Base-by-base conservation (phyloP, 2,797 vertebrate genomes). In the Micromesistius poutassou region DNA sequence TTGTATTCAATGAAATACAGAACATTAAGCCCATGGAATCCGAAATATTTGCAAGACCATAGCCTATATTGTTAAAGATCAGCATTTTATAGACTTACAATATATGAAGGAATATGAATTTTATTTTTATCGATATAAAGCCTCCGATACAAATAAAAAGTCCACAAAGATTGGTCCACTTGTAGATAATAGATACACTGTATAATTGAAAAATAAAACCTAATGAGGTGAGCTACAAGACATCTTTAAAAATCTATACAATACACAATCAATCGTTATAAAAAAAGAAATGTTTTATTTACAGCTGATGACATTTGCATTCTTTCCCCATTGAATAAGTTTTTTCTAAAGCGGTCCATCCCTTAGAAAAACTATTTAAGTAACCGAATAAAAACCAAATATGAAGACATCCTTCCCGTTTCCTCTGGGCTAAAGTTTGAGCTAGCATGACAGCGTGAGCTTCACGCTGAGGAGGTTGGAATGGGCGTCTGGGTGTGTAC, bases 1-100 rank as follows among this genome's bases (percentile, higher is more conserved):
- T 80, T 71, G 70, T 35, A 80, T 75, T 28, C 74, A 79, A 36
- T 62, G 78, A 82, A 81, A 76, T 77, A 40, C 0, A 72, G 13
- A 83, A 72, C 70, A 40, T 25, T 10, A 3, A 28, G 62, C 10
- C 62, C 62, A 68, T 68, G 62, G 62, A 28, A 68, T 68, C 62
- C 62, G 28, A 68, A 68, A n/a, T 25, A 50, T 25, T 62, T 62
- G 25, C 62, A 68, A 68, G 62, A 68, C n/a, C 62, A 50, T 22
- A 68, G 62, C 28, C n/a, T n/a, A 9, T 68, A 6, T 68, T 28
- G 62, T 12, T 68, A 28, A n/a, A 68, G 62, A 68, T 13, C n/a
- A 28, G 10, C n/a, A 68, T 28, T 2, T 12, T 68, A 28, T 68
- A 28, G 9, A 28, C 25, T 62, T 25, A 25, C 5, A 66, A 25